phyloP scores from a whole-genome alignment of 2,888 invertebrate genomes.

The Nycteola revayana region DNA sequence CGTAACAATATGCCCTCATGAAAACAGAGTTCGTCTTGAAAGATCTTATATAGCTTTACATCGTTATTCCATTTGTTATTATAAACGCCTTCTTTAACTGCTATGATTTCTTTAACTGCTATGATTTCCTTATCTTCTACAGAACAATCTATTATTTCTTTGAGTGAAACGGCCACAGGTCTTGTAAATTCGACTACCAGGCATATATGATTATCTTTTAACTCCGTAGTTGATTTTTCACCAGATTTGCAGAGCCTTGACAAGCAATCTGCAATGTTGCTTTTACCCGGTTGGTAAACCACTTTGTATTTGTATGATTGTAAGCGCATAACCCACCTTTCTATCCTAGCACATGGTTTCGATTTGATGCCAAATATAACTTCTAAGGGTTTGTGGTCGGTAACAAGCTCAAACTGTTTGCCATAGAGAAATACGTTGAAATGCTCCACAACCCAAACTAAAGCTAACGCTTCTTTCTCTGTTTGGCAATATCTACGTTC shows the following conservation, averaged over 20 bases:
- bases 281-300: conserved; percentile 15
- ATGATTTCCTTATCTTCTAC: no score
- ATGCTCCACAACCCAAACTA: no score
- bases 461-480: conserved; percentile 7
- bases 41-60: conserved; percentile 2
- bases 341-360: conserved; percentile 25
- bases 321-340: conserved; percentile 24
- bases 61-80: not conserved
- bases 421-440: conserved; percentile 6
- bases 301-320: conserved; percentile 21
- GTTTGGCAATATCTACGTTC: conserved; percentile 23
- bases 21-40: conserved; percentile 6
- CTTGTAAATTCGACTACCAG: not conserved
- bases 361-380: conserved; percentile 15
- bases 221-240: no score
- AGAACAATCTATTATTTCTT: not conserved
- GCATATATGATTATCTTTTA: not conserved
- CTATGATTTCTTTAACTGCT: no score
- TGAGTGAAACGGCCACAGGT: conserved; percentile 4
- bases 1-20: conserved; percentile 1
- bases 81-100: not conserved
- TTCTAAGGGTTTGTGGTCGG: conserved; percentile 20
- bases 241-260: conserved; percentile 12
- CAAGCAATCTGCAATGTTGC: conserved; percentile 19
- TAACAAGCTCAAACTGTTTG: conserved; percentile 11